Evolutionary conservation across 2,113 vertebrate genomes (phyloP).

Genomic region (Bettongia penicillata): DNA sequence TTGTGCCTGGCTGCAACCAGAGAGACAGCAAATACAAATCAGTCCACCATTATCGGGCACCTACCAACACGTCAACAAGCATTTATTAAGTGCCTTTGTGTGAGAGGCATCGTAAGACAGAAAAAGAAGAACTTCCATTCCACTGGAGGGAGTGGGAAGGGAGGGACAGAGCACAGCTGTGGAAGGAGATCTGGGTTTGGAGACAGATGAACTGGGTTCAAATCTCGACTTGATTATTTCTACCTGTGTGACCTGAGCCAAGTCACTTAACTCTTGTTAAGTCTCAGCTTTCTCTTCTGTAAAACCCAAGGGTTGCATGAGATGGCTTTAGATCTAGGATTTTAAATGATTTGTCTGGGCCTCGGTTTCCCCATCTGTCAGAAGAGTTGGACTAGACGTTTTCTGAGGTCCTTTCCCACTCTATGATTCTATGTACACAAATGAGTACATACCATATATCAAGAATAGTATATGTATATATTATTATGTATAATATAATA

Average conservation of each 20-base stretch:
- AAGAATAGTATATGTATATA: too few relatives aligned
- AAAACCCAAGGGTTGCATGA: neutral
- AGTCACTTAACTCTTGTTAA: neutral
- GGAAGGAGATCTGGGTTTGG: neutral
- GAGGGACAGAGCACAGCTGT: neutral
- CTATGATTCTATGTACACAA: neutral
- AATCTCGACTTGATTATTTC: neutral
- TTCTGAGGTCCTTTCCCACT: neutral
- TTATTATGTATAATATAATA: too few relatives aligned
- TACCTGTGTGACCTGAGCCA: neutral
- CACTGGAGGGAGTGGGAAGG: too few relatives aligned
- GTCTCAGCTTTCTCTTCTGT: neutral
- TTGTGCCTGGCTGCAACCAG: constrained; percentile 37
- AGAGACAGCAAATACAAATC: neutral
- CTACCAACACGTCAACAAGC: neutral
- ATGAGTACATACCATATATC: neutral
- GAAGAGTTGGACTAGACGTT: neutral
- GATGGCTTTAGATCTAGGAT: neutral
- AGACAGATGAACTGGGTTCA: neutral
- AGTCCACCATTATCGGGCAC: neutral
- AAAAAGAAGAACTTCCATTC: neutral
- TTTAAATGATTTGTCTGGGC: neutral
- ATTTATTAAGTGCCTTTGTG: neutral
- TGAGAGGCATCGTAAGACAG: neutral
- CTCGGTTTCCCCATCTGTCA: neutral